These are phyloP conservation scores for Chiroxiphia lanceolata DNA, from an alignment of 2,797 vertebrate species.

Conservation along the genomic window DNA sequence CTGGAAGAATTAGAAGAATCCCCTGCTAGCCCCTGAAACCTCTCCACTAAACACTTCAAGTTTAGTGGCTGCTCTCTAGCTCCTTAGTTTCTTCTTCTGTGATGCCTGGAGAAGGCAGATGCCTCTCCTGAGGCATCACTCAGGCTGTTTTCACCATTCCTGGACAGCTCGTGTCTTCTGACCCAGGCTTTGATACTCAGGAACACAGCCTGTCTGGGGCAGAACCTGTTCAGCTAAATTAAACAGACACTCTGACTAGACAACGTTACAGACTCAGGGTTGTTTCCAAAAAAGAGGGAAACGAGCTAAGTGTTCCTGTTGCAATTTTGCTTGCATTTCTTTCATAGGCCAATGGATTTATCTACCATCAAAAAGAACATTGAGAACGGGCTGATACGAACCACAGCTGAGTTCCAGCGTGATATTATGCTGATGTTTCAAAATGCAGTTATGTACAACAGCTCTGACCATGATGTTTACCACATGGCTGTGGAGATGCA, in stretches of 20 bases:
- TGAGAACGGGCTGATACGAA: slow-evolving; percentile 87
- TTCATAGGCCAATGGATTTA: slow-evolving; percentile 87
- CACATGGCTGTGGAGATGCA: slow-evolving; percentile 94
- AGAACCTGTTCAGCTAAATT: background rate
- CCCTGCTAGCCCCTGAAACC: background rate
- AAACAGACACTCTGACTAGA: background rate
- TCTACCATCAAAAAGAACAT: slow-evolving; percentile 93
- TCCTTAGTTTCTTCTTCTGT: background rate
- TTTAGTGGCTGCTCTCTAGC: background rate
- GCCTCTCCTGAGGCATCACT: background rate
- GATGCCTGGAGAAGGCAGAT: background rate
- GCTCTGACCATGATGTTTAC: slow-evolving; percentile 89
- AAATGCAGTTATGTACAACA: slow-evolving; percentile 92
- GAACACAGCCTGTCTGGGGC: background rate
- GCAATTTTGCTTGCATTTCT: background rate
- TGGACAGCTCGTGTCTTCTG: background rate
- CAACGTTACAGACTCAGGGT: background rate
- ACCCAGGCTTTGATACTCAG: background rate
- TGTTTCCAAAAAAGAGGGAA: background rate
- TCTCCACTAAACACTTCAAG: background rate
- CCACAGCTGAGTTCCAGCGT: slow-evolving; percentile 89
- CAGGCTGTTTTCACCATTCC: background rate
- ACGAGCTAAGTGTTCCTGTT: background rate
- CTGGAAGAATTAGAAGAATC: background rate
- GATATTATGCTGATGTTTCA: slow-evolving; percentile 94